Percentiles rank a stretch among this genome's conserved stretches.
Conservation (phyloP, 2,888 invertebrate species). For the Gisinianus flammeolus region DNA sequence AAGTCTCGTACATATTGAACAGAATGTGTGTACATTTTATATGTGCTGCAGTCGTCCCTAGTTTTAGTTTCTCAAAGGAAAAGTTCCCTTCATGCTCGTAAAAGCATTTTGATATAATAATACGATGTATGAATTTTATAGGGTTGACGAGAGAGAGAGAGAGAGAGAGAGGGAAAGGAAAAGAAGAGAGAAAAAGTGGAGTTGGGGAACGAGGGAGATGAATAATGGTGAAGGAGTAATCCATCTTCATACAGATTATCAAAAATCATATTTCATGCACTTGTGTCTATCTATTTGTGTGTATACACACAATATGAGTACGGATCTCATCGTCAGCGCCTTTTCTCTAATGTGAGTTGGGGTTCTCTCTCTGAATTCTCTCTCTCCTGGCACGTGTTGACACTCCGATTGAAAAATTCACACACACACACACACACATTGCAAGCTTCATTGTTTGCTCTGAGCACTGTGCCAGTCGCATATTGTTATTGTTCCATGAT, state of each 20-base stretch:
- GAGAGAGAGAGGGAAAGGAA: not conserved
- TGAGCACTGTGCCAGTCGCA: constrained; percentile 18
- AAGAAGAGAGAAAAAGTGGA: not conserved
- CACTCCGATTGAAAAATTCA: constrained; percentile 37
- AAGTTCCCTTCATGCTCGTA: not conserved
- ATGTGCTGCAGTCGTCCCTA: not conserved
- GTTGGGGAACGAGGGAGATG: constrained; percentile 20
- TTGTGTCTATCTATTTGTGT: constrained; percentile 13
- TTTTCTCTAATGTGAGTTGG: not conserved
- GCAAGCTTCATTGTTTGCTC: constrained; percentile 22
- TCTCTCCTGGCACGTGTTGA: constrained; percentile 34
- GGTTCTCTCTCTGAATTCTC: constrained; percentile 17
- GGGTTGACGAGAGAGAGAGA: not conserved
- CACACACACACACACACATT: too few species aligned
- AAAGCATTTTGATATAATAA: not conserved
- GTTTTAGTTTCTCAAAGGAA: not conserved
- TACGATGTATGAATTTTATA: constrained; percentile 10
- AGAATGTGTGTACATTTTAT: not conserved
- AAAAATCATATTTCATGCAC: constrained; percentile 40
- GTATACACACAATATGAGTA: not conserved
- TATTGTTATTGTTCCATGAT: constrained; percentile 21
- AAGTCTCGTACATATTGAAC: not conserved
- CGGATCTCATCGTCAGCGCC: not conserved
- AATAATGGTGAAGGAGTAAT: constrained; percentile 38
- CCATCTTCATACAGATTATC: constrained; percentile 40